A percentile compares a stretch with the other conserved stretches of the same genome.
phyloP scores from a whole-genome alignment of 2,888 invertebrate genomes.

The Drosophila percnosoma region DNA sequence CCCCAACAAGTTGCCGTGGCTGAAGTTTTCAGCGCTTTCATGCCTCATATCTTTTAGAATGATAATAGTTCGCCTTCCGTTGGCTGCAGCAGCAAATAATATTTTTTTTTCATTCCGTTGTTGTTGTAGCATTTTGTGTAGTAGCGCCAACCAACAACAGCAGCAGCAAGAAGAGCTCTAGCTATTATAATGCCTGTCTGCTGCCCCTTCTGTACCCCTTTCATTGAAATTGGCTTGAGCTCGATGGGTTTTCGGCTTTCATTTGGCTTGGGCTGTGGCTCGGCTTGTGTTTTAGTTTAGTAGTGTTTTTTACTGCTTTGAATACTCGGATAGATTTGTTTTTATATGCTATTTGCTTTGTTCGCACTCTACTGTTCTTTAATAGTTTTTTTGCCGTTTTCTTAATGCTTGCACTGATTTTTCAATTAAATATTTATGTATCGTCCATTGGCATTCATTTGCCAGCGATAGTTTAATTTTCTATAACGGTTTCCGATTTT shows the following conservation, averaged over 20 bases:
- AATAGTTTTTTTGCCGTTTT: constrained; percentile 57
- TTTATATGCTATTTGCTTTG: constrained; percentile 40
- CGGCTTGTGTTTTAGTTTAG: constrained; percentile 36
- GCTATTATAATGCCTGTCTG: constrained; percentile 41
- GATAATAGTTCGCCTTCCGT: constrained; percentile 77
- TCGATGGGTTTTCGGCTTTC: constrained; percentile 56
- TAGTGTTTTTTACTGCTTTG: constrained; percentile 33
- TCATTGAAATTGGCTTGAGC: constrained; percentile 53
- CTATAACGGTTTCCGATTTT: constrained; percentile 51
- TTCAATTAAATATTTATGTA: constrained; percentile 69
- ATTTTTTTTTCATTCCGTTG: constrained; percentile 33
- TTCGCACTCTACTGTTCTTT: constrained; percentile 38
- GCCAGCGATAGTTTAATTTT: constrained; percentile 55
- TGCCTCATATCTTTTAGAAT: constrained; percentile 74
- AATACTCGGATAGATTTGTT: constrained; percentile 17
- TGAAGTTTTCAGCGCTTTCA: constrained; percentile 64
- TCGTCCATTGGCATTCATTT: constrained; percentile 46
- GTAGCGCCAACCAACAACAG: constrained; percentile 32
- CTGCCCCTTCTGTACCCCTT: constrained; percentile 15
- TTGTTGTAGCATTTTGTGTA: constrained; percentile 36
- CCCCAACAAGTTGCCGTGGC: constrained; percentile 49
- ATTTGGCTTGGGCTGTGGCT: constrained; percentile 32
- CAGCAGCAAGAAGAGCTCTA: constrained; percentile 15
- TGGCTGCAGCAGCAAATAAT: constrained; percentile 47
- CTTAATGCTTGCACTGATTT: constrained; percentile 59